phyloP scores from a whole-genome alignment of 1,140 invertebrate genomes.

The Drosophila kikkawai region DNA sequence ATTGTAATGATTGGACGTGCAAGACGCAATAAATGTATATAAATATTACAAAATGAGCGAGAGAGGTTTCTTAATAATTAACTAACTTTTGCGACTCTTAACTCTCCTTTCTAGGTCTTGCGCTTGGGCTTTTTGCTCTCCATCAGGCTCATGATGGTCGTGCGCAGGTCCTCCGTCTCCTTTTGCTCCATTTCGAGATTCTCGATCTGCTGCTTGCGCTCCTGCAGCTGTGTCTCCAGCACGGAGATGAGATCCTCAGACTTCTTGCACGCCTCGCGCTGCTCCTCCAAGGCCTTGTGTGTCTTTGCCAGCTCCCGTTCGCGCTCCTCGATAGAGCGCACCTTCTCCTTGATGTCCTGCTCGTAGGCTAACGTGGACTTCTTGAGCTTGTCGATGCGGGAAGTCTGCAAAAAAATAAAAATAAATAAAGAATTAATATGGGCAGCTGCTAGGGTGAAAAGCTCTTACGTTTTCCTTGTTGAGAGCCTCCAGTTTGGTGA shows the following conservation, averaged over 20 bases:
- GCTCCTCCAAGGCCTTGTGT: constrained; percentile 73
- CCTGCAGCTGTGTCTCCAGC: constrained; percentile 74
- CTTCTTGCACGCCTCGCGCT: constrained; percentile 76
- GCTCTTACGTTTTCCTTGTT: constrained; percentile 73
- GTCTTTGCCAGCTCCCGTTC: constrained; percentile 69
- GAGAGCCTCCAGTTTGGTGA: constrained; percentile 60
- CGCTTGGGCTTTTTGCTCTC: constrained; percentile 84
- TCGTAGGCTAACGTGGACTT: constrained; percentile 75
- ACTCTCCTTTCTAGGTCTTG: constrained; percentile 47
- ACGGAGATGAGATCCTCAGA: constrained; percentile 75
- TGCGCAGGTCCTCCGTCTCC: constrained; percentile 81
- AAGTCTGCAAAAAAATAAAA: constrained; percentile 20
- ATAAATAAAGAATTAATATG: too few species aligned
- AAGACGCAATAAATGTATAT: constrained; percentile 72
- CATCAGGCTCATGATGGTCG: constrained; percentile 83
- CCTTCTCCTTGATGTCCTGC: constrained; percentile 75
- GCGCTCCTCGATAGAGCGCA: constrained; percentile 73
- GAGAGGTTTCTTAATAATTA: not conserved
- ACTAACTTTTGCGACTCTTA: not conserved
- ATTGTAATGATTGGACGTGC: constrained; percentile 34
- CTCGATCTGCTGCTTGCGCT: constrained; percentile 80
- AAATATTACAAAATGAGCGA: constrained; percentile 32
- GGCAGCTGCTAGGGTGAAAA: not conserved
- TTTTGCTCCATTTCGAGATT: constrained; percentile 76
- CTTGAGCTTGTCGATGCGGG: constrained; percentile 78